Evolutionary conservation across 2,888 invertebrate genomes (phyloP).

Genomic region (Drosophila cognata): DNA sequence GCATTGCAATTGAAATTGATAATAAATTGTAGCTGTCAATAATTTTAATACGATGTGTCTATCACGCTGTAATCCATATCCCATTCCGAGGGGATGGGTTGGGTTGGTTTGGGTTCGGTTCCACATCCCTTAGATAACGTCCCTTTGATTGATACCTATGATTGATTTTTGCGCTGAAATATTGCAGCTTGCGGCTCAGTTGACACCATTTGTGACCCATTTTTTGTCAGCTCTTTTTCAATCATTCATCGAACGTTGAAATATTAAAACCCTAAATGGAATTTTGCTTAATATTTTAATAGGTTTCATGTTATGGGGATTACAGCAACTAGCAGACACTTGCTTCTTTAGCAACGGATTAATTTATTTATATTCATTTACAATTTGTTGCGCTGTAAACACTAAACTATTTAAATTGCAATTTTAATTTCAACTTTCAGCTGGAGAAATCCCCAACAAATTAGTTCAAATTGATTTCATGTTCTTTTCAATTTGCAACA

Average conservation of each 20-base stretch:
- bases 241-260: not conserved
- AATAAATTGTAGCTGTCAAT: constrained; percentile 83
- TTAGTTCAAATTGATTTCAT: not conserved
- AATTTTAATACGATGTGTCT: constrained; percentile 79
- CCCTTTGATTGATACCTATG: constrained; percentile 44
- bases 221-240: too few species aligned
- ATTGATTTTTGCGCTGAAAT: constrained; percentile 57
- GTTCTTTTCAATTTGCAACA: not conserved
- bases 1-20: constrained; percentile 63
- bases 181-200: constrained; percentile 35
- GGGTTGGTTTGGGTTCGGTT: too few species aligned
- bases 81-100: too few species aligned
- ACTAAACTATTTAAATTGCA: not conserved
- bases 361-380: not conserved
- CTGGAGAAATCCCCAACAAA: not conserved
- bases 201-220: constrained; percentile 32
- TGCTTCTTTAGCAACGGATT: not conserved
- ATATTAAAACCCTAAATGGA: constrained; percentile 1
- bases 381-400: not conserved
- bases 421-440: not conserved
- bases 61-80: constrained; percentile 55
- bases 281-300: not conserved
- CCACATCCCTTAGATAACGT: constrained; percentile 16
- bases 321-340: not conserved
- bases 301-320: not conserved